Conservation (phyloP, 2,888 invertebrate species). For the Adineta ricciae region DNA sequence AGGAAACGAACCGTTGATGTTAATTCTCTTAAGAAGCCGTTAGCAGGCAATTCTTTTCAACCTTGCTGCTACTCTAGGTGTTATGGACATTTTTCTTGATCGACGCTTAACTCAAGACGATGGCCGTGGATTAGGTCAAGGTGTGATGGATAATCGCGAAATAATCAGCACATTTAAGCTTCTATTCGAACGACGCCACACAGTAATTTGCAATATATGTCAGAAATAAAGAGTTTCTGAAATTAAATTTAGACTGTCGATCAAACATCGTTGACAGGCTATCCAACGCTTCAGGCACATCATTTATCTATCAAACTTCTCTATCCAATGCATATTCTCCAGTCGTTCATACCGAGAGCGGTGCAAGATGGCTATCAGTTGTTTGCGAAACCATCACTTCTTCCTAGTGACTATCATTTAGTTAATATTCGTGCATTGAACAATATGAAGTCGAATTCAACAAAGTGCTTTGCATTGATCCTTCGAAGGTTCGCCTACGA, state of each 20-base stretch:
- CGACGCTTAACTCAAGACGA: conserved; percentile 81
- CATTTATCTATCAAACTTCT: not conserved
- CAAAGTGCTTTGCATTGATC: not conserved
- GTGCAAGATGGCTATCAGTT: not conserved
- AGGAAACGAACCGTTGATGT: too few species aligned
- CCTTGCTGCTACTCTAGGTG: conserved; percentile 39
- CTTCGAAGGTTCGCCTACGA: not conserved
- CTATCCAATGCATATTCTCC: not conserved
- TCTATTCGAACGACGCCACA: not conserved
- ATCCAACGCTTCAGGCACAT: not conserved
- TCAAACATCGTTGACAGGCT: not conserved
- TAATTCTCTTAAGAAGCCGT: too few species aligned
- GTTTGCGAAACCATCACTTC: not conserved
- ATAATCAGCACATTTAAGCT: not conserved
- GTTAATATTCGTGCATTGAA: not conserved
- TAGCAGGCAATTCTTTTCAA: too few species aligned
- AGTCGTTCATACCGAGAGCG: not conserved
- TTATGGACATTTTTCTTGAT: conserved; percentile 85
- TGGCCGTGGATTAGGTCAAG: conserved; percentile 80
- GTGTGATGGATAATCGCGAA: conserved; percentile 68
- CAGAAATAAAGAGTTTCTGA: not conserved
- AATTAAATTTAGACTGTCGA: not conserved
- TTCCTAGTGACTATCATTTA: not conserved
- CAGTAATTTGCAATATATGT: not conserved
- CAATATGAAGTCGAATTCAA: not conserved